These are phyloP conservation scores for Polypedilum vanderplanki DNA, from an alignment of 1,140 invertebrate genomes.

Conservation along the genomic window DNA sequence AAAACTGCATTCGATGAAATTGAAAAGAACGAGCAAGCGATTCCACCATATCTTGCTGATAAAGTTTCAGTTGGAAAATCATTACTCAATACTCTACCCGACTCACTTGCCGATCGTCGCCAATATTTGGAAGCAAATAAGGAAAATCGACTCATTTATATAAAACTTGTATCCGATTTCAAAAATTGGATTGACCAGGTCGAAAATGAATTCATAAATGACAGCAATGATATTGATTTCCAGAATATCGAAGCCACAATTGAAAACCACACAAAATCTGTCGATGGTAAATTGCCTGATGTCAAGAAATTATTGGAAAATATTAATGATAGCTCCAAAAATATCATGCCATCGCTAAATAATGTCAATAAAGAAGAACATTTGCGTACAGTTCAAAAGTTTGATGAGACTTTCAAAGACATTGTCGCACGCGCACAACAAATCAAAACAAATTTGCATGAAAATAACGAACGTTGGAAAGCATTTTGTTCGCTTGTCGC, in stretches of 20 bases:
- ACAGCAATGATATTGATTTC: slow-evolving; percentile 79
- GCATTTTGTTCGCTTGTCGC: slow-evolving; percentile 55
- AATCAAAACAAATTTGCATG: slow-evolving; percentile 63
- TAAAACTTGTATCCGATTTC: slow-evolving; percentile 65
- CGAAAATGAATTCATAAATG: slow-evolving; percentile 63
- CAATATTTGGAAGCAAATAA: slow-evolving; percentile 75
- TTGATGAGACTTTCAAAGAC: slow-evolving; percentile 71
- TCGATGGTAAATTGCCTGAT: slow-evolving; percentile 67
- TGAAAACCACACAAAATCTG: slow-evolving; percentile 80
- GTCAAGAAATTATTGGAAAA: slow-evolving; percentile 71
- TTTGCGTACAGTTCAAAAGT: slow-evolving; percentile 66
- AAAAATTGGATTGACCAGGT: slow-evolving; percentile 80
- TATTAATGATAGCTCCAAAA: slow-evolving; percentile 74
- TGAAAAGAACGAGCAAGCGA: slow-evolving; percentile 59
- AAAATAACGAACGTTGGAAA: slow-evolving; percentile 70
- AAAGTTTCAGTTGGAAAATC: slow-evolving; percentile 75
- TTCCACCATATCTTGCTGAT: slow-evolving; percentile 71
- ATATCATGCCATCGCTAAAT: slow-evolving; percentile 77
- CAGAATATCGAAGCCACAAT: slow-evolving; percentile 74
- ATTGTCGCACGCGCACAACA: slow-evolving; percentile 73
- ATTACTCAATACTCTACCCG: slow-evolving; percentile 65
- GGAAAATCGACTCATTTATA: slow-evolving; percentile 65
- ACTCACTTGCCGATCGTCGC: slow-evolving; percentile 68
- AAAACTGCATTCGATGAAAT: slow-evolving; percentile 59
- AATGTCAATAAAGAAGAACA: slow-evolving; percentile 72